Evolutionary conservation across 2,888 invertebrate genomes (phyloP).

Genomic region (Heteromyza rotundicornis): DNA sequence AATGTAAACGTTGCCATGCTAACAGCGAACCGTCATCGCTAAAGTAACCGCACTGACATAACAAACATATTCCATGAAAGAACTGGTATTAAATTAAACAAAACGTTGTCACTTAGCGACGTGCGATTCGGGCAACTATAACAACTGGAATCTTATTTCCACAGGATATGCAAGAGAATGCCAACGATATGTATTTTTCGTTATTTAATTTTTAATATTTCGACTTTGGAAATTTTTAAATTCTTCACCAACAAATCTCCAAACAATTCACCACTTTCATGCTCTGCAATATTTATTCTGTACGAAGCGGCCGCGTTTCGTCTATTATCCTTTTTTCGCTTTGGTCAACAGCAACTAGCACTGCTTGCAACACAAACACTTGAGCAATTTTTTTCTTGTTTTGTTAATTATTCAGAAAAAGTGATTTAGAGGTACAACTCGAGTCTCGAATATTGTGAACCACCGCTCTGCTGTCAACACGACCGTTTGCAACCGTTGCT

Average conservation of each 20-base stretch:
- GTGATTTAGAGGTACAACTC: background rate
- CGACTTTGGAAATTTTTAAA: too few relatives aligned
- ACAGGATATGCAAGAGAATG: too few relatives aligned
- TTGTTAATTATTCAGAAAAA: slow-evolving; percentile 19
- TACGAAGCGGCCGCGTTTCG: too few relatives aligned
- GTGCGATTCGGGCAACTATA: too few relatives aligned
- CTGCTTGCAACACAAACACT: background rate
- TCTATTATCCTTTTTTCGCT: too few relatives aligned
- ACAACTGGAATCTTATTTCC: too few relatives aligned
- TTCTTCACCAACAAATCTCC: too few relatives aligned
- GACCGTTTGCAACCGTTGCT: slow-evolving; percentile 63
- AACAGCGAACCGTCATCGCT: slow-evolving; percentile 35
- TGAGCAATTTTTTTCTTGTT: slow-evolving; percentile 7
- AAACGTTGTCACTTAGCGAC: slow-evolving; percentile 19
- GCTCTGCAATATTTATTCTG: too few relatives aligned
- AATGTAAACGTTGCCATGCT: slow-evolving; percentile 45
- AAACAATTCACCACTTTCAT: too few relatives aligned
- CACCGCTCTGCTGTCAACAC: slow-evolving; percentile 48
- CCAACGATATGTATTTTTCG: too few relatives aligned
- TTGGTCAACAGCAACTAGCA: too few relatives aligned
- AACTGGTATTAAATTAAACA: background rate
- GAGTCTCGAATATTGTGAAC: background rate
- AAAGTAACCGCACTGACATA: slow-evolving; percentile 27
- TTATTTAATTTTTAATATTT: too few relatives aligned
- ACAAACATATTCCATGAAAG: background rate